Conservation (phyloP, 2,113 vertebrate genomes). For the Phaethornis superciliosus region DNA sequence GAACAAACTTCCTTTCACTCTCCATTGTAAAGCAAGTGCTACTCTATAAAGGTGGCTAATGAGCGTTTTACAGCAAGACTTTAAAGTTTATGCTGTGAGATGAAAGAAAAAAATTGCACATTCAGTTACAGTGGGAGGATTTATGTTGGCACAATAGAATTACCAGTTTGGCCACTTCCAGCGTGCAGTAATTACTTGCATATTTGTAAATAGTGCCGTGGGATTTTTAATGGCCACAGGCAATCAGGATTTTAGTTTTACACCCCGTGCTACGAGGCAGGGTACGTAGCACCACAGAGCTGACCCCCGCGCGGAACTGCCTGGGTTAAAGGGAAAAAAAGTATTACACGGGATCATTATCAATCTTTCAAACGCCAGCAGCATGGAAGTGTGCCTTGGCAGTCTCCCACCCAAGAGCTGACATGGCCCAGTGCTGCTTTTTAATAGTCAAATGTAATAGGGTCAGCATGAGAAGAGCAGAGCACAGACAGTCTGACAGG, state of each 20-base stretch:
- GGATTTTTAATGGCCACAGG: background rate
- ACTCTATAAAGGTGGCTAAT: conserved; percentile 27
- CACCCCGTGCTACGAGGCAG: background rate
- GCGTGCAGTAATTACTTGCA: background rate
- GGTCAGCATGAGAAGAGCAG: conserved; percentile 4
- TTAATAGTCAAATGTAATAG: conserved; percentile 37
- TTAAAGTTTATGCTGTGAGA: conserved; percentile 48
- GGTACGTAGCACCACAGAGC: background rate
- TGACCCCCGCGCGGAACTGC: background rate
- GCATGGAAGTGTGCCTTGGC: background rate
- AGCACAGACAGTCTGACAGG: background rate
- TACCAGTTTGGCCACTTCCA: conserved; percentile 17
- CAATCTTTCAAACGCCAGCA: background rate
- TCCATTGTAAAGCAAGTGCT: conserved; percentile 9
- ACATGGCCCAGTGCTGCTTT: conserved; percentile 36
- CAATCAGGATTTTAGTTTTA: background rate
- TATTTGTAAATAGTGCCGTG: conserved; percentile 15
- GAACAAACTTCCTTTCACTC: conserved; percentile 5
- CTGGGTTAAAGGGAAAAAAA: background rate
- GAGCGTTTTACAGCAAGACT: conserved; percentile 52
- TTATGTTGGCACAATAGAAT: conserved; percentile 14
- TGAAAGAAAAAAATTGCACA: background rate
- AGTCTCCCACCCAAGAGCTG: conserved; percentile 33
- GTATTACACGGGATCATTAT: background rate
- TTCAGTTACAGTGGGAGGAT: conserved; percentile 13